Conservation (phyloP, 1,140 invertebrate genomes). For the Elysia chlorotica region DNA sequence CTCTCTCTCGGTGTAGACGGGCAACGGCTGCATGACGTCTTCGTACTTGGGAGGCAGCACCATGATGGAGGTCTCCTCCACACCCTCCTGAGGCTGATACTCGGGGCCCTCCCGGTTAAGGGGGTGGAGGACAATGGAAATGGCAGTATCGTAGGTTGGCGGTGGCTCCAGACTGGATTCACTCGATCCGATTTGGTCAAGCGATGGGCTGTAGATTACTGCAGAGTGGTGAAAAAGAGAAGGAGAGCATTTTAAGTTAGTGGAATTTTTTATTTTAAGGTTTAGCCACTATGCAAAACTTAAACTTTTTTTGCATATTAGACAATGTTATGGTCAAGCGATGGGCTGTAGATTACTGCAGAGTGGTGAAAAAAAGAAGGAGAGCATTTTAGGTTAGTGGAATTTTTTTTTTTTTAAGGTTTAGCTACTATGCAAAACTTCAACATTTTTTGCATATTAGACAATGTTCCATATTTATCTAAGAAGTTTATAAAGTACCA, state of each 20-base stretch:
- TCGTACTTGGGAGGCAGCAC: constrained; percentile 15
- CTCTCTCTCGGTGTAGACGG: not conserved
- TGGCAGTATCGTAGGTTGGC: constrained; percentile 9
- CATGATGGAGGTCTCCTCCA: not conserved
- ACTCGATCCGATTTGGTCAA: constrained; percentile 14
- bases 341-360: constrained; percentile 18
- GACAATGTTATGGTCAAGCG: constrained; percentile 9
- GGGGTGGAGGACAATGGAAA: not conserved
- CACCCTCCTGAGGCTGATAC: not conserved
- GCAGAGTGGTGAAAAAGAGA: no score
- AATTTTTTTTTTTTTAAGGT: no score
- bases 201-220: constrained; percentile 18
- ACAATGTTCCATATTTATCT: no score
- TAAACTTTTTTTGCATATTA: no score
- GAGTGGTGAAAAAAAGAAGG: no score
- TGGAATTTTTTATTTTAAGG: no score
- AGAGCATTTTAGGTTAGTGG: no score
- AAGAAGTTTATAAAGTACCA: no score
- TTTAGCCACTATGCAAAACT: no score
- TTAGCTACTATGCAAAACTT: no score
- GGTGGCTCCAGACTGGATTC: constrained; percentile 12
- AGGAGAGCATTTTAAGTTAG: no score
- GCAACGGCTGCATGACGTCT: constrained; percentile 7
- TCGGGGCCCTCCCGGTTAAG: not conserved
- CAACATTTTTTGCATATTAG: no score